Evolutionary conservation across 2,888 invertebrate genomes (phyloP).

Genomic region (Candidula unifasciata): DNA sequence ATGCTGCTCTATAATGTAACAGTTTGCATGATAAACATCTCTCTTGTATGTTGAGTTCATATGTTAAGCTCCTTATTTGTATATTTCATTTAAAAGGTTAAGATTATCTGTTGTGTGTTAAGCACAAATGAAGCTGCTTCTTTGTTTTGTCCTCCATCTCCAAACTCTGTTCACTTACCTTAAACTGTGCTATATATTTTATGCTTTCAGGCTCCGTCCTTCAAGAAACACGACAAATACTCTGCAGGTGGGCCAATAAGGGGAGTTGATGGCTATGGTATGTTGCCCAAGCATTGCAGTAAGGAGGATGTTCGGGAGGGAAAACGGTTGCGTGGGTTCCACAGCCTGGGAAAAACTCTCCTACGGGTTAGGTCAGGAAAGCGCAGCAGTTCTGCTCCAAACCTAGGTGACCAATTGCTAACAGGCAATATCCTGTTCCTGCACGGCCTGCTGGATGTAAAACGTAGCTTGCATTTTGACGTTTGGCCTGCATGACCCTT

Average conservation of each 20-base stretch:
- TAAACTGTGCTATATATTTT: not conserved
- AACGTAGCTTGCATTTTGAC: not conserved
- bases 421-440: slow-evolving; percentile 12
- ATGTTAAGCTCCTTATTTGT: too few relatives aligned
- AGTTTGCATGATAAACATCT: too few relatives aligned
- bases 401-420: slow-evolving; percentile 85
- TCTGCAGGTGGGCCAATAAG: slow-evolving; percentile 1
- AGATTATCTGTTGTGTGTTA: too few relatives aligned
- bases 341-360: slow-evolving; percentile 84
- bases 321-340: slow-evolving; percentile 64
- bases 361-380: slow-evolving; percentile 80
- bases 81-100: too few relatives aligned
- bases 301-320: slow-evolving; percentile 61
- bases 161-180: too few relatives aligned
- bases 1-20: too few relatives aligned
- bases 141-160: too few relatives aligned
- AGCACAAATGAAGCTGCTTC: too few relatives aligned
- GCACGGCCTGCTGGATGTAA: slow-evolving; percentile 42
- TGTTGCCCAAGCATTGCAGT: slow-evolving; percentile 69
- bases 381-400: slow-evolving; percentile 92
- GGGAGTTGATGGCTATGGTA: slow-evolving; percentile 67
- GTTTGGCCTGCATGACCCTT: slow-evolving; percentile 34
- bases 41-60: too few relatives aligned
- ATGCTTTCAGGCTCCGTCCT: slow-evolving; percentile 27
- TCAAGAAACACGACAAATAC: slow-evolving; percentile 36